Conservation (phyloP, 1,140 invertebrate genomes). For the Atta texana region DNA sequence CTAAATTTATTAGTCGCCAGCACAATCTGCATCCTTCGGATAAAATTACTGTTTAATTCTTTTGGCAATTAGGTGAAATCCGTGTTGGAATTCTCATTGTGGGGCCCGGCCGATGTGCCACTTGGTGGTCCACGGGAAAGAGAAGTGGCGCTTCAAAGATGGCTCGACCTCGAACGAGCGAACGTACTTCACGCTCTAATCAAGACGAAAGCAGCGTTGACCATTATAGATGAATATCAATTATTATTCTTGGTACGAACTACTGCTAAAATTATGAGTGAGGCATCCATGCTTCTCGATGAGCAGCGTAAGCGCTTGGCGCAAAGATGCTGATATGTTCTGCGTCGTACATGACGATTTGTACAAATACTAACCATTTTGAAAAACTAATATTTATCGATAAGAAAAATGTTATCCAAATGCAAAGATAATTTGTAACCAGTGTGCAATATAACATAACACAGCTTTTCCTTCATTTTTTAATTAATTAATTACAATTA, state of each 20-base stretch:
- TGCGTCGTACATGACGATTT: background rate
- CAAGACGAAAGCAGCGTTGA: slow-evolving; percentile 90
- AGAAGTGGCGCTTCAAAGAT: slow-evolving; percentile 91
- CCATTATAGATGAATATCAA: slow-evolving; percentile 92
- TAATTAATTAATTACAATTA: background rate
- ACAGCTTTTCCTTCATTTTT: background rate
- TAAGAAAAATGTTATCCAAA: background rate
- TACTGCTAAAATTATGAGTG: slow-evolving; percentile 92
- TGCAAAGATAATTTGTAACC: slow-evolving; percentile 4
- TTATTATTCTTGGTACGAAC: slow-evolving; percentile 93
- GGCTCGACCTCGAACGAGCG: slow-evolving; percentile 94
- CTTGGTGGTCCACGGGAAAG: slow-evolving; percentile 89
- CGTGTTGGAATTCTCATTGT: slow-evolving; percentile 93
- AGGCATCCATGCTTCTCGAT: slow-evolving; percentile 90
- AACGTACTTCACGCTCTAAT: slow-evolving; percentile 93
- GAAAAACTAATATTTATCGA: slow-evolving; percentile 16
- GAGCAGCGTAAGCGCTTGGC: slow-evolving; percentile 77
- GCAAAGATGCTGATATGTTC: slow-evolving; percentile 32
- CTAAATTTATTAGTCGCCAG: background rate
- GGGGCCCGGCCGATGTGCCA: slow-evolving; percentile 93
- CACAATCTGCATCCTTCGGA: background rate
- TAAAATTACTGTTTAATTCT: background rate
- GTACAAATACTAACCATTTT: slow-evolving; percentile 1
- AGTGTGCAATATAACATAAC: slow-evolving; percentile 13
- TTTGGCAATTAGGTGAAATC: slow-evolving; percentile 88